These are phyloP conservation scores for Beris chalybata DNA, from an alignment of 2,888 invertebrate species.

Conservation along the genomic window DNA sequence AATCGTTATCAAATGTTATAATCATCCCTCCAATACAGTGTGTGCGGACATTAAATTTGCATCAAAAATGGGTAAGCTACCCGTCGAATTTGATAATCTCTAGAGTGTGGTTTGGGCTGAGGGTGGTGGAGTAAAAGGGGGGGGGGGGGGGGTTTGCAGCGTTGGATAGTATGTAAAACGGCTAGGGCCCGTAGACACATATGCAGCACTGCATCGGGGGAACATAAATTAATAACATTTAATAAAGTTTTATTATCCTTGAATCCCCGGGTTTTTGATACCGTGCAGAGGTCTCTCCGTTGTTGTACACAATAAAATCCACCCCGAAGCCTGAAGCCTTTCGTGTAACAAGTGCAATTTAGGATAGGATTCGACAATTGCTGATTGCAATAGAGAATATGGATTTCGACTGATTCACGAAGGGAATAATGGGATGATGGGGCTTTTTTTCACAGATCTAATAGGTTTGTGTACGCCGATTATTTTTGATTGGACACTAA, in stretches of 20 bases:
- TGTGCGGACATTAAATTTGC: conserved; percentile 31
- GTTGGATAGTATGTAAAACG: conserved; percentile 4
- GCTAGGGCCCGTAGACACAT: too few species aligned
- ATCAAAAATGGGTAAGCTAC: conserved; percentile 32
- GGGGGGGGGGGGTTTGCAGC: not conserved
- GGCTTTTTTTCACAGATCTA: not conserved
- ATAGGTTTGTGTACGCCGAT: too few species aligned
- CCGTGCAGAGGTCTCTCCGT: conserved; percentile 9
- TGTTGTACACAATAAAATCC: conserved; percentile 29
- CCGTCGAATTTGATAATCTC: conserved; percentile 34
- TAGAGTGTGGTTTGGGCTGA: conserved; percentile 12
- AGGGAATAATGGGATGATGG: conserved; percentile 20
- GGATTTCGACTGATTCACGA: conserved; percentile 29
- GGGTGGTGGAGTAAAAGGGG: not conserved
- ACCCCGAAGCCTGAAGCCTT: conserved; percentile 1
- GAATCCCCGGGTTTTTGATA: conserved; percentile 29
- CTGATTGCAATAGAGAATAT: conserved; percentile 30
- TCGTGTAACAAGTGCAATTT: conserved; percentile 31
- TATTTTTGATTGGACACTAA: too few species aligned
- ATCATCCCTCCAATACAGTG: conserved; percentile 22
- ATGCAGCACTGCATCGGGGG: conserved; percentile 7
- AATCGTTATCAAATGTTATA: conserved; percentile 32
- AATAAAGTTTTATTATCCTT: conserved; percentile 31
- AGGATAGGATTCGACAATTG: conserved; percentile 32
- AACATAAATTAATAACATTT: conserved; percentile 31